Percentiles rank a stretch among this genome's conserved stretches.
phyloP scores from a whole-genome alignment of 1,140 invertebrate genomes.

The Sesamia nonagrioides region DNA sequence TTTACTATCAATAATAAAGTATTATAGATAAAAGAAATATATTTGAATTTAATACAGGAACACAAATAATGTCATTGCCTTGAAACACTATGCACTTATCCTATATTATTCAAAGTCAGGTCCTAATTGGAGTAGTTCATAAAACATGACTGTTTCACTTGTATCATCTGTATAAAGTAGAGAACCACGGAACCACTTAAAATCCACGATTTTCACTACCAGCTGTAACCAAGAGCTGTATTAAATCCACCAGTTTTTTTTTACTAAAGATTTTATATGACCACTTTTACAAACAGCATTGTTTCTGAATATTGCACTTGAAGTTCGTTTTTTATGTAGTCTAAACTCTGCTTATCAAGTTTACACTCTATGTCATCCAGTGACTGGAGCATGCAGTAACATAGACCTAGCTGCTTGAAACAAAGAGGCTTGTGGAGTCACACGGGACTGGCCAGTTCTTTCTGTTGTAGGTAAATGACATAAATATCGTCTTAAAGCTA shows the following conservation, averaged over 20 bases:
- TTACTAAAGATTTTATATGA: conserved; percentile 22
- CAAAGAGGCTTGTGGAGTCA: conserved; percentile 69
- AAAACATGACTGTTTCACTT: conserved; percentile 15
- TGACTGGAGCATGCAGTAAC: conserved; percentile 74
- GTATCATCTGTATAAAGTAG: conserved; percentile 22
- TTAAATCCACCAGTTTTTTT: conserved; percentile 41
- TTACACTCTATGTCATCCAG: conserved; percentile 70
- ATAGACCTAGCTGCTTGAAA: conserved; percentile 77
- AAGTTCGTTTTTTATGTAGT: conserved; percentile 25
- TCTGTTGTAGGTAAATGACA: conserved; percentile 89
- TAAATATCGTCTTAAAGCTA: conserved; percentile 89
- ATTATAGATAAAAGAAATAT: conserved; percentile 39
- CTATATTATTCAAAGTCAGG: conserved; percentile 20
- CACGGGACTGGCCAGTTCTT: conserved; percentile 76
- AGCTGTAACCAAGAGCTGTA: conserved; percentile 6
- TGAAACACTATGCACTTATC: conserved; percentile 41
- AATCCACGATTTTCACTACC: conserved; percentile 46
- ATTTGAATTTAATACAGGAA: conserved; percentile 26
- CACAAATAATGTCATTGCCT: conserved; percentile 3
- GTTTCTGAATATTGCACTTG: conserved; percentile 38
- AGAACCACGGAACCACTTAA: conserved; percentile 35
- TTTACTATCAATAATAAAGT: conserved; percentile 16
- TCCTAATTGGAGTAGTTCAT: conserved; percentile 30
- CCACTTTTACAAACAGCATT: conserved; percentile 36
- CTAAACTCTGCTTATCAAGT: conserved; percentile 16